A percentile compares a stretch with the other conserved stretches of the same genome.
phyloP scores from a whole-genome alignment of 2,113 vertebrate species.

The Probosciger aterrimus region DNA sequence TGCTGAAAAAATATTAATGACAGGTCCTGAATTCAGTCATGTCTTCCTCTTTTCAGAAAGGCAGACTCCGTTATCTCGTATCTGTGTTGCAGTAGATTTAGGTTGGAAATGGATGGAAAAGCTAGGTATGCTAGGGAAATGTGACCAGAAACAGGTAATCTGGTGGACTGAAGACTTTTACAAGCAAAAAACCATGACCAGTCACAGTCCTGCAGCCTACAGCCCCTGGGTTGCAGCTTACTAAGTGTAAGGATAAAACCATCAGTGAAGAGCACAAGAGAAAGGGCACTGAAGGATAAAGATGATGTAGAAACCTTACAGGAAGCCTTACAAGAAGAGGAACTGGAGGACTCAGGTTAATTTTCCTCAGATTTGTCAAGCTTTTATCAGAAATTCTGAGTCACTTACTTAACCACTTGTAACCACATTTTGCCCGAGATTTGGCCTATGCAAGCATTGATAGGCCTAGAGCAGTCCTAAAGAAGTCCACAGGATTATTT shows the following conservation, averaged over 20 bases:
- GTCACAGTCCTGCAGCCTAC: not conserved
- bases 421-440: not conserved
- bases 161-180: not conserved
- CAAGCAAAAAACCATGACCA: not conserved
- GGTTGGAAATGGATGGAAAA: not conserved
- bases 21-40: not conserved
- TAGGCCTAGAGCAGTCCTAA: not conserved
- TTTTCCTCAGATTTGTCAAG: not conserved
- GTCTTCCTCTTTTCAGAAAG: not conserved
- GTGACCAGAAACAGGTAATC: not conserved
- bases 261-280: not conserved
- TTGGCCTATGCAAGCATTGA: not conserved
- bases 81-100: not conserved
- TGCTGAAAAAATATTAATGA: not conserved
- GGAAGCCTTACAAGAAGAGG: not conserved
- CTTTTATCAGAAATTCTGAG: not conserved
- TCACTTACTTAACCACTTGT: not conserved
- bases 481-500: not conserved
- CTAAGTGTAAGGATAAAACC: not conserved
- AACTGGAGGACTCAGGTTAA: not conserved
- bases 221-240: not conserved
- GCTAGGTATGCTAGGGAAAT: not conserved
- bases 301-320: not conserved
- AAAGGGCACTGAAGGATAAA: not conserved
- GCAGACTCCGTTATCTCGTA: not conserved